phyloP scores from a whole-genome alignment of 2,113 vertebrate species.

The Zapornia atra region DNA sequence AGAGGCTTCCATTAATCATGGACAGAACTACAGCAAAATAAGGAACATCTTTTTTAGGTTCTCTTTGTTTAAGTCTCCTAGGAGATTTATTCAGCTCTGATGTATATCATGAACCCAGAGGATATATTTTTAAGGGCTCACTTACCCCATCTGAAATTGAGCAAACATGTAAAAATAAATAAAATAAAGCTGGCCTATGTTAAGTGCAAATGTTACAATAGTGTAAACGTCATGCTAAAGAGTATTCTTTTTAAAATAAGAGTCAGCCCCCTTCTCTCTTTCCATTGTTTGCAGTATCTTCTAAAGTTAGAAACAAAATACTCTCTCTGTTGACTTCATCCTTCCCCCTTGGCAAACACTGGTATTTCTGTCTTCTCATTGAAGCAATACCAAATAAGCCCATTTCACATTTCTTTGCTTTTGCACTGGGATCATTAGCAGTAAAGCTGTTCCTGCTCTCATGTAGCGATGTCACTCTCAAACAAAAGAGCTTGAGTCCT shows the following conservation, averaged over 20 bases:
- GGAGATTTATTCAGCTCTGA: constrained; percentile 50
- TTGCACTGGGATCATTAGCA: not conserved
- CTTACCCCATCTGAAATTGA: constrained; percentile 34
- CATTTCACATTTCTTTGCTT: not conserved
- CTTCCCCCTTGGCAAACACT: constrained; percentile 37
- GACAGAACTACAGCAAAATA: constrained; percentile 46
- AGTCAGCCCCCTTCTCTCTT: not conserved
- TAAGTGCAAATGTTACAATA: constrained; percentile 22
- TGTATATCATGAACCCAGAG: constrained; percentile 40
- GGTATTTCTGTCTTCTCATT: constrained; percentile 18
- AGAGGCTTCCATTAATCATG: constrained; percentile 70
- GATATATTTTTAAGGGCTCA: constrained; percentile 32
- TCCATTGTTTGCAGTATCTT: constrained; percentile 52
- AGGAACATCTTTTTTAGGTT: constrained; percentile 69
- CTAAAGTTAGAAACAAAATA: constrained; percentile 66
- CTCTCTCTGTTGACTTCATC: constrained; percentile 50
- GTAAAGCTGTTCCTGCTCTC: not conserved
- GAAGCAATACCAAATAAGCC: constrained; percentile 45
- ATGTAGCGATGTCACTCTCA: not conserved
- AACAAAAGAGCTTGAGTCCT: not conserved
- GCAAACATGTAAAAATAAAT: constrained; percentile 44
- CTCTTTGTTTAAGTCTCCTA: constrained; percentile 58
- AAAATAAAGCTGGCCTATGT: constrained; percentile 48
- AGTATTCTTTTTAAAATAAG: constrained; percentile 33
- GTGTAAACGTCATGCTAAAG: not conserved